Base-by-base conservation (phyloP, 2,113 vertebrate genomes). In the Grammomys dolichurus region DNA sequence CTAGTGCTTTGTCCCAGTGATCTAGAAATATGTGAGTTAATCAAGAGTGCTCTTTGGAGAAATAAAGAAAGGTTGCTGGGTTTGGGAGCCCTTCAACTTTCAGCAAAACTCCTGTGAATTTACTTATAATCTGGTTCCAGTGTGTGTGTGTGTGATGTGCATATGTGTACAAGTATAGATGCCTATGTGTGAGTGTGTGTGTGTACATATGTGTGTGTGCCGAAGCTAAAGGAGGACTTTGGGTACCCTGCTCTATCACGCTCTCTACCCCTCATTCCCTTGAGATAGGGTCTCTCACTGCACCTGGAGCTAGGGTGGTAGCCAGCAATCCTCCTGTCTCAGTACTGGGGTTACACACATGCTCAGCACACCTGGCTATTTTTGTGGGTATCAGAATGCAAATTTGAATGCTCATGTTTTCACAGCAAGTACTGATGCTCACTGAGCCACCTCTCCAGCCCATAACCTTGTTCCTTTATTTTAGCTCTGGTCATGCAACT, bases 41-140 rank as follows among this genome's bases (percentile, higher is more conserved):
- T 80, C 54, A 16, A n/a, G 54, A 56, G 7, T 43, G 22, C 16
- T n/a, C 80, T 40, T 73, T 13, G 28, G 40, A 4, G 40, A 77
- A 11, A 76, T 0, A 48, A 56, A 73, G 76, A 70, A 88, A 10
- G 9, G 46, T 0, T 67, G 11, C 40, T 40, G 9, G 40, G 3
- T 56, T 12, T 14, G 56, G 80, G 58, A 78, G 40, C 31, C 48
- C 0, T 85, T 58, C 75, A 76, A 28, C 48, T 67, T n/a, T 0
- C 1, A 56, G n/a, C 0, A 1, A 2, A 9, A 43, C 5, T 46
- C 19, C 20, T 7, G 8, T 46, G 24, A 33, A 33, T 36, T 24
- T 13, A 19, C 70, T 81, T 67, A 20, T 36, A 67, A 10, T 82
- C 9, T 67, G 63, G 43, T 6, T 17, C 20, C 4, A 43, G 3